Base-by-base conservation (phyloP, 2,113 vertebrate genomes). In the Tachysurus vachellii region DNA sequence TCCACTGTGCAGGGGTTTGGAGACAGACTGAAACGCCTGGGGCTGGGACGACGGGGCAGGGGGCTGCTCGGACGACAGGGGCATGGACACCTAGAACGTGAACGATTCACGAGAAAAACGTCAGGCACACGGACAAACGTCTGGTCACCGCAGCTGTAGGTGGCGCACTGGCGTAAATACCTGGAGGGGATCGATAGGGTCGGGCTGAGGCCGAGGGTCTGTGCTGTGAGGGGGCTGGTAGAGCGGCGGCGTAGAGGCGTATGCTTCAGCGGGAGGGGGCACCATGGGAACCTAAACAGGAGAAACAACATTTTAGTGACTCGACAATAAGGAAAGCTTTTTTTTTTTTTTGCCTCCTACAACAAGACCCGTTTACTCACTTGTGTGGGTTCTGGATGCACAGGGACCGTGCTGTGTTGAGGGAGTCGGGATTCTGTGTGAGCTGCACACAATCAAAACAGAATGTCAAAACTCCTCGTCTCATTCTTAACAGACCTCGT, bases 1-100 rank as follows among this genome's bases (percentile, higher is more conserved):
- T 91, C 98, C 98, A 94, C 96, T 97, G 89, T 97, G 97, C 91
- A 97, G 94, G 89, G 97, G 95, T 94, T 99, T 99, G 92, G 98
- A 95, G 88, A 96, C 97, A 90, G 97, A 95, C 93, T 97, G 97
- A 93, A 99, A 99, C 91, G 95, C 97, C 95, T 96, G 79, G 89
- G 97, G 96, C 95, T 98, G 95, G 73, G 97, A 95, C 88, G 97
- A 97, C 42, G 96, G 94, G 88, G 95, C 95, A 47, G 96, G 94
- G 89, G 96, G 94, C 95, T 95, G 97, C 93, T 98, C 97, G 93
- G 97, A 92, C 87, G 95, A 97, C 93, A 98, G 93, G 90, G 97
- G 96, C 94, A 99, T 95, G 84, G 96, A 96, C 92, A 96, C 96
- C 97, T 99, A 93, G 57, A 81, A 77, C 62, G 82, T 8, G 47